phyloP scores from a whole-genome alignment of 1,140 invertebrate species.

The Apis laboriosa region DNA sequence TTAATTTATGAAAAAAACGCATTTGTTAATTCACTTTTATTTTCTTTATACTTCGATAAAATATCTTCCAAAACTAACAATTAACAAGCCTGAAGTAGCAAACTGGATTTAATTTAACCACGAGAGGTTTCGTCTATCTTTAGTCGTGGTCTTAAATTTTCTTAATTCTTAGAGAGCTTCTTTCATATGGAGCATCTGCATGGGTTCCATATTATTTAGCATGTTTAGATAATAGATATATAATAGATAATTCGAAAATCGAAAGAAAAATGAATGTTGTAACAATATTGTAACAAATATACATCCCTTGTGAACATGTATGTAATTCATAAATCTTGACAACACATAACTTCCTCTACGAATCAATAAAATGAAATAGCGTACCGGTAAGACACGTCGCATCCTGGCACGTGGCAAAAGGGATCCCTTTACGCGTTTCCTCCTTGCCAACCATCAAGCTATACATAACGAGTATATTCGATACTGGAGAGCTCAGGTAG shows the following conservation, averaged over 20 bases:
- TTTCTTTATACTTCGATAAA: neutral
- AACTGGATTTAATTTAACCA: conserved; percentile 32
- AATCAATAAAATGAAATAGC: conserved; percentile 29
- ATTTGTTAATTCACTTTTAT: conserved; percentile 20
- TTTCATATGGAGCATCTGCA: neutral
- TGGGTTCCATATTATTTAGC: neutral
- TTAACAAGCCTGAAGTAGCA: conserved; percentile 14
- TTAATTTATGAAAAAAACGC: no score
- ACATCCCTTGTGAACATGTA: no score
- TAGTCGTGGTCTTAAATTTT: conserved; percentile 23
- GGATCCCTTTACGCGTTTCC: conserved; percentile 58
- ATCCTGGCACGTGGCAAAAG: conserved; percentile 64
- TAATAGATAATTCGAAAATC: neutral
- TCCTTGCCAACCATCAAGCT: conserved; percentile 11
- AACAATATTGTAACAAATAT: neutral
- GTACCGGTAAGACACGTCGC: conserved; percentile 26
- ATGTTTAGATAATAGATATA: no score
- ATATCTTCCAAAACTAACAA: conserved; percentile 37
- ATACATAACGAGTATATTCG: conserved; percentile 33
- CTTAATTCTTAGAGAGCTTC: conserved; percentile 28
- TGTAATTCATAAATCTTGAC: neutral
- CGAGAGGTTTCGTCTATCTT: conserved; percentile 21
- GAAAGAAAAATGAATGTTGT: neutral
- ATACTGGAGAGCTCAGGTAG: conserved; percentile 26
- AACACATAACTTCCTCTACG: neutral